Percentiles rank a stretch among this genome's conserved stretches.
phyloP scores from a whole-genome alignment of 2,888 invertebrate genomes.

The Pollenia amentaria region DNA sequence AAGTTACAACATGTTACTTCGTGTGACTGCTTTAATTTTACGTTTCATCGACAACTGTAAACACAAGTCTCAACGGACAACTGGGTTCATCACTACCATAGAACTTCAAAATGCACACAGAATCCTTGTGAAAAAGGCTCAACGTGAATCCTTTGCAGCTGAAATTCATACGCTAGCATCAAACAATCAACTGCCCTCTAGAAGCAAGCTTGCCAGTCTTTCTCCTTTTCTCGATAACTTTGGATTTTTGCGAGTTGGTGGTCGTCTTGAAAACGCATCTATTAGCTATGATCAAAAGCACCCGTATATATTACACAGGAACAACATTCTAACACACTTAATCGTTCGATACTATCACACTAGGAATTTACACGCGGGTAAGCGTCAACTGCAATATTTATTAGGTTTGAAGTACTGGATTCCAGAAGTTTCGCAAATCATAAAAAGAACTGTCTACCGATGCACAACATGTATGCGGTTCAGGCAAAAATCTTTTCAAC shows the following conservation, averaged over 20 bases:
- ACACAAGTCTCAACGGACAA: neutral
- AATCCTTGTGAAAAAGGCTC: neutral
- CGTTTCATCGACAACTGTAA: constrained; percentile 37
- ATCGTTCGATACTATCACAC: constrained; percentile 1
- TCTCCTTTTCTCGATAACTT: too few relatives aligned
- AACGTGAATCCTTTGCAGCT: neutral
- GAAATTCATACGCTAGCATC: too few relatives aligned
- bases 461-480: constrained; percentile 64
- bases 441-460: constrained; percentile 64
- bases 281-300: constrained; percentile 31
- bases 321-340: neutral
- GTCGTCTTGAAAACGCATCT: constrained; percentile 19
- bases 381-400: constrained; percentile 8
- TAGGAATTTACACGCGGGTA: constrained; percentile 9
- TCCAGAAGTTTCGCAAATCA: constrained; percentile 40
- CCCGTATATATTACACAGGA: constrained; percentile 25
- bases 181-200: neutral
- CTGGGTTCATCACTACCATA: too few relatives aligned
- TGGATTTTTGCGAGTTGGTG: too few relatives aligned
- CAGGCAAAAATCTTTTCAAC: constrained; percentile 46
- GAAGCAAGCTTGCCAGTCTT: constrained; percentile 5
- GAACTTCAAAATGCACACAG: constrained; percentile 1
- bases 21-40: constrained; percentile 15
- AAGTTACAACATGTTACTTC: constrained; percentile 10
- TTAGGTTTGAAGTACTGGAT: constrained; percentile 35